Evolutionary conservation across 1,140 invertebrate genomes (phyloP), one percentile per base, ranked within the genome.

Genomic region (Elymnias hypermnestra): DNA sequence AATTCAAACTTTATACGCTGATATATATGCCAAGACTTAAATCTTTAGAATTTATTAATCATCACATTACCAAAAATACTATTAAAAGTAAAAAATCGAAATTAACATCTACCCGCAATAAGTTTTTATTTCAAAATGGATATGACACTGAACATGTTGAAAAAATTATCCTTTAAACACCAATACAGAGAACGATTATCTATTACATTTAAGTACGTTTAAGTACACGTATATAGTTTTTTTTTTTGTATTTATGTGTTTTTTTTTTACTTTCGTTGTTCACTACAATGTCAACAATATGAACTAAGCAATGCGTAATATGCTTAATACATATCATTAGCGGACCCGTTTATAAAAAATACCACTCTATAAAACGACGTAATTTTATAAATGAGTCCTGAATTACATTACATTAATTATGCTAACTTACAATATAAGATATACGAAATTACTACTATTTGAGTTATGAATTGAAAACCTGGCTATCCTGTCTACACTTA

Each of bases 341-440:
- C 10, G 53, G 57, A 39, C 53, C 59, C 62, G 29, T 59, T 67
- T 60, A 71, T 72, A 69, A 72, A 61, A 56, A 58, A 39, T 55
- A 47, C 42, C 14, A 12, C 36, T 31, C 25, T 29, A 33, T 33
- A 8, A 21, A 21, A 17, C 8, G 37, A 35, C 19, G 35, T 39
- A 50, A 25, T 52, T 69, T 71, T 72, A 74, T 67, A 75, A 72
- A 63, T 15, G 58, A 65, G 61, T 44, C 70, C 45, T 23, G 45
- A 61, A 77, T 82, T 78, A 81, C 81, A 82, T 84, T 84, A 84
- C 81, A 82, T 81, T 72, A 64, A 72, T 78, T 77, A 79, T 53
- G 37, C 69, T 78, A 78, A 71, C 71, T 83, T 82, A 82, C 63
- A 45, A 49, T 65, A 72, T 73, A 75, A 73, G 62, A 78, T 79